Evolutionary conservation across 2,888 invertebrate genomes (phyloP).

Genomic region (Netelia fuscicornis): DNA sequence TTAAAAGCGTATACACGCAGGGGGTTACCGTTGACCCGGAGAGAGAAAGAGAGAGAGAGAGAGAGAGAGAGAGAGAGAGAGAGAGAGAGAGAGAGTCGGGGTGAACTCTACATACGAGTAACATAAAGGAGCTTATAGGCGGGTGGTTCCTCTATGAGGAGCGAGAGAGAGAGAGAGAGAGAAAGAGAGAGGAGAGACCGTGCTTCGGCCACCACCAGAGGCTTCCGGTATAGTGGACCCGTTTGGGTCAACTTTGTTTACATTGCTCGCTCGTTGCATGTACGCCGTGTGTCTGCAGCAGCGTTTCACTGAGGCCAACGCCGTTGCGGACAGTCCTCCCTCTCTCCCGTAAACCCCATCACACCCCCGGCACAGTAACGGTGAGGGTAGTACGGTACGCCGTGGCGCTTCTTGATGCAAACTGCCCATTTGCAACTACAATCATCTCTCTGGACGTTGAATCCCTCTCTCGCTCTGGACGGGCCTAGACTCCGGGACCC

Average conservation of each 20-base stretch:
- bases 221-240: slow-evolving; percentile 73
- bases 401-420: slow-evolving; percentile 82
- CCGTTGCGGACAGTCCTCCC: slow-evolving; percentile 55
- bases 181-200: slow-evolving; percentile 48
- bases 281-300: slow-evolving; percentile 70
- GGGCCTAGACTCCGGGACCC: slow-evolving; percentile 6
- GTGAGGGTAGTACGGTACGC: slow-evolving; percentile 15
- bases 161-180: slow-evolving; percentile 56
- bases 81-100: not conserved
- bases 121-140: slow-evolving; percentile 34
- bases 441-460: slow-evolving; percentile 81
- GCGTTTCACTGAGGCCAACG: slow-evolving; percentile 32
- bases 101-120: not conserved
- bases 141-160: slow-evolving; percentile 18
- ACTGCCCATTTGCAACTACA: slow-evolving; percentile 84
- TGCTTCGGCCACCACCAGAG: slow-evolving; percentile 50
- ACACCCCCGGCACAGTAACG: slow-evolving; percentile 25
- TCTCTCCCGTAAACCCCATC: slow-evolving; percentile 49
- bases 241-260: slow-evolving; percentile 83
- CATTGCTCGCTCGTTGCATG: slow-evolving; percentile 79
- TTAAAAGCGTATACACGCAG: not conserved
- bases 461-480: slow-evolving; percentile 70
- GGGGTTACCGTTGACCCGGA: not conserved
- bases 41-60: not conserved
- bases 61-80: not conserved